These are phyloP conservation scores for Drosophila persimilis DNA, from an alignment of 1,140 invertebrate species.

Conservation along the genomic window DNA sequence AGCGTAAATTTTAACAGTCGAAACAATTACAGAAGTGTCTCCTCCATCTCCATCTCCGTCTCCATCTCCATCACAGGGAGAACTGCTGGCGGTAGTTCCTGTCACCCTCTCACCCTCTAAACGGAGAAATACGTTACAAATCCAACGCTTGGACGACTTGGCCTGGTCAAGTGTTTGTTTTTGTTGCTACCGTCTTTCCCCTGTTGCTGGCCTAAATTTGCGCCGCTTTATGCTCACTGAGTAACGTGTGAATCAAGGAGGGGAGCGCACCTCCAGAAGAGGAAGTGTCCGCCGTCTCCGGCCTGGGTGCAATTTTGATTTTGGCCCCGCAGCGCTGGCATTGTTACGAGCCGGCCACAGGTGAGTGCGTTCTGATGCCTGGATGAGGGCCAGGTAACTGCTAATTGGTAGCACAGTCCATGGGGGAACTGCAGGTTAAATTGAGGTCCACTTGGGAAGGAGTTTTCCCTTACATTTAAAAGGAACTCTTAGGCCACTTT, in stretches of 20 bases:
- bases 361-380: conserved; percentile 56
- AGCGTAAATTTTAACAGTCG: conserved; percentile 48
- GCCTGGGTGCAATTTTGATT: conserved; percentile 71
- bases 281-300: conserved; percentile 50
- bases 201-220: conserved; percentile 61
- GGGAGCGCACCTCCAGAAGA: conserved; percentile 9
- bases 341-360: conserved; percentile 63
- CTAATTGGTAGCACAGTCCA: conserved; percentile 49
- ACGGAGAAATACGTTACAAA: conserved; percentile 76
- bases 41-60: not conserved
- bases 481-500: not conserved
- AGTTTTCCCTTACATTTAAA: conserved; percentile 11
- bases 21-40: conserved; percentile 57
- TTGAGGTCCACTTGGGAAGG: too few relatives aligned
- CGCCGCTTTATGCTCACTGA: conserved; percentile 73
- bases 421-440: not conserved
- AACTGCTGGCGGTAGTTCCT: too few relatives aligned
- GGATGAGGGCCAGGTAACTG: conserved; percentile 31
- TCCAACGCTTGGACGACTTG: conserved; percentile 60
- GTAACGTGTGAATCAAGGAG: conserved; percentile 67
- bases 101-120: conserved; percentile 2
- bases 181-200: conserved; percentile 46
- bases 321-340: conserved; percentile 48
- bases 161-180: conserved; percentile 66
- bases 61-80: not conserved